Evolutionary conservation across 1,140 invertebrate genomes (phyloP).

Genomic region (Eurosta solidaginis): DNA sequence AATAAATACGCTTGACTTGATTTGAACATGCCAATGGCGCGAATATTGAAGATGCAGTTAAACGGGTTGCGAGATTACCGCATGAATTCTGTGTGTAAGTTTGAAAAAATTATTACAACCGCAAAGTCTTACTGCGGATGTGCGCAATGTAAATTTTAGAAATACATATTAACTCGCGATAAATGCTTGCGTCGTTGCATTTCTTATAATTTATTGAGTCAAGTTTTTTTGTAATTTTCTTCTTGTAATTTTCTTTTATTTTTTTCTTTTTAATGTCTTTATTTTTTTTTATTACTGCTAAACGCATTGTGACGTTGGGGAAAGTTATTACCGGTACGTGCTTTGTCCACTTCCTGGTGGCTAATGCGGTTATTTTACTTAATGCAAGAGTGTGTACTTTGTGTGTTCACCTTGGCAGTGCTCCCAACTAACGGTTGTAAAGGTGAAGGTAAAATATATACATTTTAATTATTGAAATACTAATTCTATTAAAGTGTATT

Average conservation of each 20-base stretch:
- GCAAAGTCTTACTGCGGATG: too few species aligned
- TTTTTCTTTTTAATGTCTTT: neutral
- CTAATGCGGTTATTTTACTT: neutral
- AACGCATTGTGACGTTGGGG: conserved; percentile 1
- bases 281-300: neutral
- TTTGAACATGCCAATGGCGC: neutral
- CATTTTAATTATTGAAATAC: too few species aligned
- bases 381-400: neutral
- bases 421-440: neutral
- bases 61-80: neutral
- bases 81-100: neutral
- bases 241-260: too few species aligned
- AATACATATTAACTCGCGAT: neutral
- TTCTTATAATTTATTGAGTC: neutral
- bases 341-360: neutral
- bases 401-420: neutral
- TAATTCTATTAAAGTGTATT: neutral
- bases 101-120: too few species aligned
- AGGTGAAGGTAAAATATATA: neutral
- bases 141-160: too few species aligned
- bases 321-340: neutral
- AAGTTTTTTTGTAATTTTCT: neutral
- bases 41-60: neutral
- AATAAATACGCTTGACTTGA: neutral
- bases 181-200: neutral